Conservation (phyloP, 2,888 invertebrate genomes). For the Adineta ricciae region DNA sequence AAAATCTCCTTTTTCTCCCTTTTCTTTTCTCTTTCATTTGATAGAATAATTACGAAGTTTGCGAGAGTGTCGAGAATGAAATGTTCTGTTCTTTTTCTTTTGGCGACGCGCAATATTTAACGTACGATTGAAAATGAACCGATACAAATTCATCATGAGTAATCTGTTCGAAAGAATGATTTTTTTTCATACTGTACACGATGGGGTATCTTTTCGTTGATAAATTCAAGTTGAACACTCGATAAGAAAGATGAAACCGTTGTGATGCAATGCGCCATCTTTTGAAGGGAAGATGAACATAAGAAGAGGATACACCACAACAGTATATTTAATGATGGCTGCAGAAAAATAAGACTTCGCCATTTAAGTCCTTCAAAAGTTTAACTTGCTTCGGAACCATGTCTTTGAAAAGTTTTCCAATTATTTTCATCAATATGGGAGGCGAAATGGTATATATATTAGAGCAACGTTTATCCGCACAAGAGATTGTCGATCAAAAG, state of each 20-base stretch:
- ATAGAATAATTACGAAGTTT: neutral
- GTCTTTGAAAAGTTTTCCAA: conserved; percentile 57
- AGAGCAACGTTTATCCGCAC: conserved; percentile 76
- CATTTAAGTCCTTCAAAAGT: neutral
- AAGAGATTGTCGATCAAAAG: conserved; percentile 53
- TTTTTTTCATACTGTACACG: too few relatives aligned
- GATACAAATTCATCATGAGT: neutral
- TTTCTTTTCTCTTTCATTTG: neutral
- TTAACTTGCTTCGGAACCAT: conserved; percentile 38
- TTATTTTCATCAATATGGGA: conserved; percentile 78
- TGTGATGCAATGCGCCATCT: neutral
- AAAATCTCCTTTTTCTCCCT: neutral
- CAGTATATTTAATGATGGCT: neutral
- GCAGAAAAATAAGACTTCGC: neutral
- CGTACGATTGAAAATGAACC: neutral
- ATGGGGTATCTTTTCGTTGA: too few relatives aligned
- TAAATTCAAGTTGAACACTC: too few relatives aligned
- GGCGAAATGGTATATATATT: conserved; percentile 92
- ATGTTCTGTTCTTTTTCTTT: neutral
- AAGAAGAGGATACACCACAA: neutral
- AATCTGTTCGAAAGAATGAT: too few relatives aligned
- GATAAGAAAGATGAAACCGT: neutral
- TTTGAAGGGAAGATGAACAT: neutral
- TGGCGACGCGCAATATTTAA: neutral
- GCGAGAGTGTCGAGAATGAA: neutral